Conservation (phyloP, 2,797 vertebrate genomes). For the Paratrypauchen microcephalus region DNA sequence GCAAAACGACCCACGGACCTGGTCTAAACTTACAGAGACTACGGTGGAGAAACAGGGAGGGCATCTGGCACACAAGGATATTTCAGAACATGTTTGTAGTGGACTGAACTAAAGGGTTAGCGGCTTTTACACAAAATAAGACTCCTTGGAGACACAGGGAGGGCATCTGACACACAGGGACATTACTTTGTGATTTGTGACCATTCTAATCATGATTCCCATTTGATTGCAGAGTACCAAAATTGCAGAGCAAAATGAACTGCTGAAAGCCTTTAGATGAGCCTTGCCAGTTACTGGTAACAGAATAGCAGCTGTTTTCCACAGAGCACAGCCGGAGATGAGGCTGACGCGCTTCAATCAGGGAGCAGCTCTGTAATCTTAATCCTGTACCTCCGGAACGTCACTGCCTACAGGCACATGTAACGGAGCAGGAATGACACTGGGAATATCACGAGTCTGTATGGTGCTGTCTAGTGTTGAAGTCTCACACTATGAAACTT, state of each 20-base stretch:
- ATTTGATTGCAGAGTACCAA: background rate
- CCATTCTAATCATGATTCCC: background rate
- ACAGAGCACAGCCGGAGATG: slow-evolving; percentile 33
- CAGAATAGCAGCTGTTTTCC: slow-evolving; percentile 29
- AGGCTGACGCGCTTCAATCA: slow-evolving; percentile 49
- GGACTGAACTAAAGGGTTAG: no score
- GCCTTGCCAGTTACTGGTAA: slow-evolving; percentile 41
- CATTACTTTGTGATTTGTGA: background rate
- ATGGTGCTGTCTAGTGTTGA: background rate
- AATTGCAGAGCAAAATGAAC: background rate
- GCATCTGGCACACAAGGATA: no score
- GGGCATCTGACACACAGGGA: no score
- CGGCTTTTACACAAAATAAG: background rate
- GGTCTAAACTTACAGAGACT: no score
- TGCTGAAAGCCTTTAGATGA: slow-evolving; percentile 8
- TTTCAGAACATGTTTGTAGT: no score
- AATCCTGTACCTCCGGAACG: slow-evolving; percentile 38
- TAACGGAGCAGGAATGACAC: slow-evolving; percentile 1
- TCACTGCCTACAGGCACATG: slow-evolving; percentile 26
- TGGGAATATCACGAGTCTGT: background rate
- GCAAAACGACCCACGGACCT: no score
- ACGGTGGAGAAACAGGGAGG: no score
- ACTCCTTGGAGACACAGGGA: background rate
- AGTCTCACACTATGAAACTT: background rate
- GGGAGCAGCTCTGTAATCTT: slow-evolving; percentile 37